Evolutionary conservation across 1,140 invertebrate species (phyloP), one percentile per base, ranked within the genome.

Genomic region (Drosophila albomicans): DNA sequence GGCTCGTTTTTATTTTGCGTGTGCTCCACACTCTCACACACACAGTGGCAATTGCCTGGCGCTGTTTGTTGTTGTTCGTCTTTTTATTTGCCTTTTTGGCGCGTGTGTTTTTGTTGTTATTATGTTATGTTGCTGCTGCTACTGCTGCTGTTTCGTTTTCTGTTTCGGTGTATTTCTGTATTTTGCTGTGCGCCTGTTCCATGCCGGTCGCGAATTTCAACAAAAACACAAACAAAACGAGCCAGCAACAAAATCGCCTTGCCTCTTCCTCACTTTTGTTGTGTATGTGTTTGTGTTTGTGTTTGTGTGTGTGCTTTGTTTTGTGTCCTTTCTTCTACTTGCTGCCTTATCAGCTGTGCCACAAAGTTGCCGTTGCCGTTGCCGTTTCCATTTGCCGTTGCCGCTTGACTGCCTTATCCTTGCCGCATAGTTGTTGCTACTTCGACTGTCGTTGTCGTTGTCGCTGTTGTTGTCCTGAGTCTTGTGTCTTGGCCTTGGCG

Each of bases 151-250:
- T 48, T 62, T 63, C 35, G 48, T 20, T 43, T 61, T 51, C 51
- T 25, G n/a, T 69, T 7, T 32, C 30, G 7, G 7, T 38, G n/a
- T 41, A 28, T 70, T 78, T 69, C 62, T 69, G 48, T 66, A 11
- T 57, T 56, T 74, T 81, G 63, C 88, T 91, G 88, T 58, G 78
- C 88, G 88, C 88, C 88, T 91, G 88, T 77, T 91, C 75, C 43
- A 56, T 69, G 78, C 80, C 88, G 84, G 84, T 82, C 63, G 89
- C 67, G 78, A 91, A 91, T 91, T 86, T 91, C 88, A 91, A 91
- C 88, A 91, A 91, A 91, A 91, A 88, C 88, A 91, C 85, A 89
- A 88, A 85, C 81, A 80, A 78, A 75, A 75, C 48, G 15, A 43
- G 43, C 32, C 64, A 16, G 45, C 43, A 69, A 62, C 54, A 51